Evolutionary conservation across 2,113 vertebrate species (phyloP).

Genomic region (Lampris megalopsis): DNA sequence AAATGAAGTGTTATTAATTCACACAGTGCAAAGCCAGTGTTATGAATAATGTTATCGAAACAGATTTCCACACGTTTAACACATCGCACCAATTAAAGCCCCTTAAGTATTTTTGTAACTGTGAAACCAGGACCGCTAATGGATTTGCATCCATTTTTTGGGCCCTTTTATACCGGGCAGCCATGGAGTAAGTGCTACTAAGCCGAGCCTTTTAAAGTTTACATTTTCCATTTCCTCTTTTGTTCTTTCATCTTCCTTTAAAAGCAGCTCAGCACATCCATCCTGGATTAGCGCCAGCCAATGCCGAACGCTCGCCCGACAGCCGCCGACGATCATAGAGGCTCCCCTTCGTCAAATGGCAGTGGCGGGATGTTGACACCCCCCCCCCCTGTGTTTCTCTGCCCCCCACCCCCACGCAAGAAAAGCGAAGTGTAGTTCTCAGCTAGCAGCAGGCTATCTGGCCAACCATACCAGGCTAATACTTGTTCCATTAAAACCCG

Average conservation of each 20-base stretch:
- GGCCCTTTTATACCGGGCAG: conserved; percentile 36
- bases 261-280: conserved; percentile 78
- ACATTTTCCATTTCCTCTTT: conserved; percentile 76
- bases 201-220: conserved; percentile 79
- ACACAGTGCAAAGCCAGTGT: conserved; percentile 82
- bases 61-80: conserved; percentile 87
- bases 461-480: conserved; percentile 69
- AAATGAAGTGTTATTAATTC: conserved; percentile 89
- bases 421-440: conserved; percentile 56
- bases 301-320: conserved; percentile 44
- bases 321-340: conserved; percentile 43
- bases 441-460: conserved; percentile 73
- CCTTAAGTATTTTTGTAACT: conserved; percentile 85
- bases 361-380: conserved; percentile 75
- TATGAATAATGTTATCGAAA: conserved; percentile 89
- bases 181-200: conserved; percentile 62
- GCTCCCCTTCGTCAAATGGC: conserved; percentile 74
- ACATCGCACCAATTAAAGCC: conserved; percentile 80
- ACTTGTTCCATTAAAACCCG: conserved; percentile 77
- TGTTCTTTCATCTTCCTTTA: conserved; percentile 78
- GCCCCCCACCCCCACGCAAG: background rate
- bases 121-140: conserved; percentile 80
- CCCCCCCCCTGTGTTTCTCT: conserved; percentile 47
- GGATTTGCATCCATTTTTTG: conserved; percentile 83
- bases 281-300: conserved; percentile 79